A percentile compares a stretch with the other conserved stretches of the same genome.
Conservation (phyloP, 37 sponge, comb jelly and placozoan species). For the Diacarnus erythraeanus region DNA sequence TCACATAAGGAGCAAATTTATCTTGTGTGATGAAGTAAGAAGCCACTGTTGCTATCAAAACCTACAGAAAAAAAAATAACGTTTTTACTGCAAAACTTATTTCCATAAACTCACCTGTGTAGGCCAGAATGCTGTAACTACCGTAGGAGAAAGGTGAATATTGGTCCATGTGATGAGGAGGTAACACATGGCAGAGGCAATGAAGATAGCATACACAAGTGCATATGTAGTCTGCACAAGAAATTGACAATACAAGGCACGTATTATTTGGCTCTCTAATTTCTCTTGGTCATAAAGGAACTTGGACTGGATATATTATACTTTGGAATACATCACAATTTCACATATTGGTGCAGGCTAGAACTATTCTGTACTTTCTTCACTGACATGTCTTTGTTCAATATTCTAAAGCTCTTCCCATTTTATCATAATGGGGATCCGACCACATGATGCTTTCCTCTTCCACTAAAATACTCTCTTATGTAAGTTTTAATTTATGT, state of each 20-base stretch:
- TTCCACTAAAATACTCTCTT: not conserved
- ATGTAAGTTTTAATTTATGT: not conserved
- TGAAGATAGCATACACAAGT: constrained; percentile 80
- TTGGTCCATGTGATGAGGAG: constrained; percentile 83
- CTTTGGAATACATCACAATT: too few species aligned
- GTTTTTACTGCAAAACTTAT: not conserved
- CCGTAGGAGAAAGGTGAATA: constrained; percentile 56
- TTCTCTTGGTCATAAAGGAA: too few species aligned
- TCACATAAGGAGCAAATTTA: constrained; percentile 18
- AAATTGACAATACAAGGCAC: too few species aligned
- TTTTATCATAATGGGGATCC: too few species aligned
- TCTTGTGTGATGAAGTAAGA: constrained; percentile 63
- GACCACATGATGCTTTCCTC: too few species aligned
- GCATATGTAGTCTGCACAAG: constrained; percentile 59
- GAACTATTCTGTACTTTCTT: too few species aligned
- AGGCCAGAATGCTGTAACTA: constrained; percentile 92
- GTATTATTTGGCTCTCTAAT: too few species aligned
- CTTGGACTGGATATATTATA: too few species aligned
- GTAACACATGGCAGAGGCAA: constrained; percentile 84
- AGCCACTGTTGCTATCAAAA: constrained; percentile 34
- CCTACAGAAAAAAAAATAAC: constrained; percentile 25
- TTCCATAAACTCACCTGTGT: constrained; percentile 62
- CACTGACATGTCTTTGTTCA: too few species aligned
- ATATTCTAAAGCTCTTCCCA: too few species aligned
- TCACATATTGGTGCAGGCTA: too few species aligned